Evolutionary conservation across 2,797 vertebrate genomes (phyloP), one percentile per base, ranked within the genome.

Genomic region (Pipistrellus pipistrellus): DNA sequence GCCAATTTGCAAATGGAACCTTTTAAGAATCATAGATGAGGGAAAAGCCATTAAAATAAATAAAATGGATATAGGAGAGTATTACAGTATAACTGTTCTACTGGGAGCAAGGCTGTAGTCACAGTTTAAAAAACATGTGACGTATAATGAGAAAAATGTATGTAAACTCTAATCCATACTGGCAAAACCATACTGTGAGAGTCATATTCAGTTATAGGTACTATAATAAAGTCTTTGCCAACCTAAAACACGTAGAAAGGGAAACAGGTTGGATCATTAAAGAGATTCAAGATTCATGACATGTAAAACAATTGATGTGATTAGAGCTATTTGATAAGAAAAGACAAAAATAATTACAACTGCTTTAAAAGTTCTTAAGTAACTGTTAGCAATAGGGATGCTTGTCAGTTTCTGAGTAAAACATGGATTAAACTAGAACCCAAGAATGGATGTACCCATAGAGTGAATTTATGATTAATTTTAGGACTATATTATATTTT

Each of bases 1-100:
- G 80, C 80, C 91, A 82, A 64, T 96, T 97, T 97, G 85, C 87
- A 97, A 97, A 97, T 93, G 92, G 88, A 95, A 76, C 72, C 94
- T 95, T 97, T 81, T 95, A 91, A 95, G 84, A 97, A 96, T 96
- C 8, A 91, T 84, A 85, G 44, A 94, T 97, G 51, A 94, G 44
- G 53, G 87, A 92, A 95, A 25, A 7, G 9, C 27, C 84, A 93
- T 69, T 96, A 92, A 97, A 95, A 95, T 96, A 94, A 96, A 57
- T 76, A 95, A 91, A 35, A 80, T 94, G 62, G 59, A 9, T 62
- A 76, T 64, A 91, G 23, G 90, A 77, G 66, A 85, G 46, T 86
- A 69, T 86, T 90, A 85, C 15, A 82, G 27, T 38, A 44, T 94
- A 95, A 86, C 21, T 90, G 46, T 15, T 88, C 32, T 75, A 21